Evolutionary conservation across 35 echinoderm and acorn worm genomes (phyloP).

Genomic region (Amphiura filiformis): DNA sequence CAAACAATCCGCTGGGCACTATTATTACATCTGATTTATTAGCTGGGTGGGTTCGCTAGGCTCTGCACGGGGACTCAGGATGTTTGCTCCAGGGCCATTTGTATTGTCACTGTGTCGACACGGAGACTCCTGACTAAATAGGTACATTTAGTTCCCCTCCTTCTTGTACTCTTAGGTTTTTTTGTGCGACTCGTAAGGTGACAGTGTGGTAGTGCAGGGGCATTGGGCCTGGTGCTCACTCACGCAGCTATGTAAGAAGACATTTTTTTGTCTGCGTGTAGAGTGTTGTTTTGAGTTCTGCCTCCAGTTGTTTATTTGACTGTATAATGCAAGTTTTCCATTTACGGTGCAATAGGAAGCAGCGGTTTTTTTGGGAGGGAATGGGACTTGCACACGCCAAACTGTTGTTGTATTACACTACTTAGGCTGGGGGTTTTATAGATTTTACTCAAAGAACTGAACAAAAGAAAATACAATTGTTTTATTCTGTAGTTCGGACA

Average conservation of each 20-base stretch:
- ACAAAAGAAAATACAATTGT: conserved; percentile 12
- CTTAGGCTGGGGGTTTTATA: not conserved
- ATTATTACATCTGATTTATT: conserved; percentile 1
- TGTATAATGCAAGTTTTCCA: not conserved
- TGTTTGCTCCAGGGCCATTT: not conserved
- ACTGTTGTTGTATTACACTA: not conserved
- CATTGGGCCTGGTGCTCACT: not conserved
- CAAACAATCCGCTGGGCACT: not conserved
- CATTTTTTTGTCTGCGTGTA: not conserved
- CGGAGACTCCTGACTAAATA: not conserved
- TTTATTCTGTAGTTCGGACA: too few species aligned
- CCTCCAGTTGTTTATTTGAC: conserved; percentile 1
- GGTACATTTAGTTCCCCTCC: conserved; percentile 4
- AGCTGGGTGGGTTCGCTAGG: not conserved
- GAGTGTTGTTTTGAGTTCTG: too few species aligned
- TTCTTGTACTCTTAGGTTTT: not conserved
- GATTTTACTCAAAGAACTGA: not conserved
- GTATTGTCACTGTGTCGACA: not conserved
- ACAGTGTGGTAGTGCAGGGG: not conserved
- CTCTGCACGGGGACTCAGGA: not conserved
- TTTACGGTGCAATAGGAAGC: not conserved
- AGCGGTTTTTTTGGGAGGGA: not conserved
- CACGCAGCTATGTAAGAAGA: not conserved
- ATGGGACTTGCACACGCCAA: not conserved
- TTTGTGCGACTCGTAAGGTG: not conserved